These are phyloP conservation scores for Trichomycterus rosablanca DNA, from an alignment of 2,113 vertebrate genomes.

Conservation along the genomic window DNA sequence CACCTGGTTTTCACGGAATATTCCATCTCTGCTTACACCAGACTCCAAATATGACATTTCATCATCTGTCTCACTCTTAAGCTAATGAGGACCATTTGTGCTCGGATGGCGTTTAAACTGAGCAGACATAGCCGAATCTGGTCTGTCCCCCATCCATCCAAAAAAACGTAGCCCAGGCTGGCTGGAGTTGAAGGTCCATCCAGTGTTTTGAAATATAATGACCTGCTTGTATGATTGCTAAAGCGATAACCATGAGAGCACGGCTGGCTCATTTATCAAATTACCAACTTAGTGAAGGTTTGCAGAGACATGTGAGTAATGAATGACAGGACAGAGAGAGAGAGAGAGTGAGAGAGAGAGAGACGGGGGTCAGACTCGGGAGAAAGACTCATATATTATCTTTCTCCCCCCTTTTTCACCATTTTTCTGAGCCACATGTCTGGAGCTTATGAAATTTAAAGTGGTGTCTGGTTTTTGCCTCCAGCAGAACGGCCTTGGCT, in stretches of 20 bases:
- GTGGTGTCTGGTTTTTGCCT: constrained; percentile 56
- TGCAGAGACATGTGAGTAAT: constrained; percentile 50
- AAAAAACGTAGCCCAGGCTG: constrained; percentile 20
- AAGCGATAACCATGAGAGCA: constrained; percentile 54
- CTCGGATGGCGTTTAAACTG: constrained; percentile 30
- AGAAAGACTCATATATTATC: constrained; percentile 46
- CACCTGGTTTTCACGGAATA: constrained; percentile 30
- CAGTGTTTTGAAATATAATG: constrained; percentile 53
- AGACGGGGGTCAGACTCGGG: constrained; percentile 30
- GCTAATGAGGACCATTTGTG: constrained; percentile 49
- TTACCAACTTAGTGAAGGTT: constrained; percentile 54
- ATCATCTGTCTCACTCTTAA: constrained; percentile 28
- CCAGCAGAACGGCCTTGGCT: constrained; percentile 52
- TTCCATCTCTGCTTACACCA: constrained; percentile 26
- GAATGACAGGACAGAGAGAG: constrained; percentile 50
- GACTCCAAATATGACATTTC: constrained; percentile 24
- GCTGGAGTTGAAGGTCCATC: constrained; percentile 47
- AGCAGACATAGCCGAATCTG: constrained; percentile 27
- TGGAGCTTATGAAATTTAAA: constrained; percentile 58
- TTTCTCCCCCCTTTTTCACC: constrained; percentile 26
- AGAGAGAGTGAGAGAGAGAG: constrained; percentile 24
- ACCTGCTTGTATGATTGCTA: constrained; percentile 54
- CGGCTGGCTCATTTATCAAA: constrained; percentile 55
- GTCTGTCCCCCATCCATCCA: constrained; percentile 5
- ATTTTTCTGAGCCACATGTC: constrained; percentile 45